phyloP scores from a whole-genome alignment of 2,113 vertebrate genomes.

The Rutilus rutilus region DNA sequence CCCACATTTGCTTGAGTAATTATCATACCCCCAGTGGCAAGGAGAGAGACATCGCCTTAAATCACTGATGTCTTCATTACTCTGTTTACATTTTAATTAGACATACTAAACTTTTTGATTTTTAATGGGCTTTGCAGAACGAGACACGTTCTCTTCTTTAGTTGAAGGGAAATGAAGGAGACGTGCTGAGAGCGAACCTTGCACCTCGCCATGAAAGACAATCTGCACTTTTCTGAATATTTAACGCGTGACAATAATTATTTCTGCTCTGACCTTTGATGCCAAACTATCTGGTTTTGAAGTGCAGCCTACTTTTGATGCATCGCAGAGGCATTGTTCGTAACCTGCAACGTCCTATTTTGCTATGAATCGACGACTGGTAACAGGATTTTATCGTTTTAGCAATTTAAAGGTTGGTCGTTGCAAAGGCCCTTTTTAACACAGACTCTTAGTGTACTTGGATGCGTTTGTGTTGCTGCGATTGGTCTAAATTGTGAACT shows the following conservation, averaged over 20 bases:
- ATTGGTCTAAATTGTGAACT: constrained; percentile 29
- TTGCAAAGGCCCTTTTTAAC: background rate
- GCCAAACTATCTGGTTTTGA: constrained; percentile 29
- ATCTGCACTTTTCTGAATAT: constrained; percentile 34
- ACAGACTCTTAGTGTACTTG: background rate
- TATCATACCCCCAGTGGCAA: constrained; percentile 97
- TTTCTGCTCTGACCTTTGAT: constrained; percentile 39
- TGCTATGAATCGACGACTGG: background rate
- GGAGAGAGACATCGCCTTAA: constrained; percentile 92
- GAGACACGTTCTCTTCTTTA: constrained; percentile 57
- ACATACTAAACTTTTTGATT: constrained; percentile 88
- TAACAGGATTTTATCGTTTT: background rate
- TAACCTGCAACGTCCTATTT: background rate
- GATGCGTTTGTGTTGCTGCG: constrained; percentile 33
- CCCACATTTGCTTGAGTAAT: constrained; percentile 97
- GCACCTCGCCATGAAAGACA: constrained; percentile 26
- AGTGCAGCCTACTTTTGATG: constrained; percentile 42
- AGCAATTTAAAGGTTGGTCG: background rate
- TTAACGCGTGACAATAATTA: constrained; percentile 49
- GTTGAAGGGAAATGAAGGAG: constrained; percentile 50
- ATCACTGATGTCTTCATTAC: constrained; percentile 99
- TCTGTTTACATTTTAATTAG: constrained; percentile 99
- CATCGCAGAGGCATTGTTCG: constrained; percentile 1
- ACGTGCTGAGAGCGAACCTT: constrained; percentile 38
- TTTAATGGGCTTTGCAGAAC: constrained; percentile 79